Percentiles rank a stretch among this genome's conserved stretches.
Evolutionary conservation across 2,888 invertebrate species (phyloP).

Genomic region (Drosophila melanosoma): DNA sequence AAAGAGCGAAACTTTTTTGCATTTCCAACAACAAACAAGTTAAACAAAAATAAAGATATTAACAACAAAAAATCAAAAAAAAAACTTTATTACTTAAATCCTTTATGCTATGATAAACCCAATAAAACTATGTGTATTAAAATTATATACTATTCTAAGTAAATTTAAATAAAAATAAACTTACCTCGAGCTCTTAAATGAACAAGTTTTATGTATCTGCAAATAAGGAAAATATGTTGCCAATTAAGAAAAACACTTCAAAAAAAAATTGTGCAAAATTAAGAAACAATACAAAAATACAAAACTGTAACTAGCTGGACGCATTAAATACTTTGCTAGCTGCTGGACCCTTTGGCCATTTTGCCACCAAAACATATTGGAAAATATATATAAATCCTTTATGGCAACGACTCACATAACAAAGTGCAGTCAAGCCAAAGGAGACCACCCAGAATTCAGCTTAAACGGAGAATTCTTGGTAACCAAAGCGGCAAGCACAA

Average conservation of each 20-base stretch:
- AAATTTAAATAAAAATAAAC: not conserved
- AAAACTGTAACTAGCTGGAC: too few relatives aligned
- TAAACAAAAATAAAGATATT: not conserved
- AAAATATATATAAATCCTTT: constrained; percentile 29
- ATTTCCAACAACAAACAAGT: constrained; percentile 2
- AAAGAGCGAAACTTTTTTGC: not conserved
- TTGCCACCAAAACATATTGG: constrained; percentile 21
- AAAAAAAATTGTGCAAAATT: not conserved
- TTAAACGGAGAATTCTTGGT: constrained; percentile 66
- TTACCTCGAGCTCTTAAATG: not conserved
- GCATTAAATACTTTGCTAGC: not conserved
- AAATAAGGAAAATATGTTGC: not conserved
- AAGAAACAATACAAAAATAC: not conserved
- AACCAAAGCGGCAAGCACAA: constrained; percentile 54
- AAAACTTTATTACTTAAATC: not conserved
- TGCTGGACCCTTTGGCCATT: not conserved
- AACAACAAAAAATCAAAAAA: too few relatives aligned
- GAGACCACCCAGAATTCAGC: constrained; percentile 73
- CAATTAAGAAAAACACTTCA: not conserved
- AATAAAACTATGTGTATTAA: not conserved
- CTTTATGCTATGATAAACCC: not conserved
- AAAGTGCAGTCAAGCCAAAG: constrained; percentile 38
- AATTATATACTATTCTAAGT: not conserved
- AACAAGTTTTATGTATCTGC: not conserved
- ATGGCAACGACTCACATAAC: constrained; percentile 30